Evolutionary conservation across 2,797 vertebrate genomes (phyloP).

Genomic region (Cirrhinus mrigala): DNA sequence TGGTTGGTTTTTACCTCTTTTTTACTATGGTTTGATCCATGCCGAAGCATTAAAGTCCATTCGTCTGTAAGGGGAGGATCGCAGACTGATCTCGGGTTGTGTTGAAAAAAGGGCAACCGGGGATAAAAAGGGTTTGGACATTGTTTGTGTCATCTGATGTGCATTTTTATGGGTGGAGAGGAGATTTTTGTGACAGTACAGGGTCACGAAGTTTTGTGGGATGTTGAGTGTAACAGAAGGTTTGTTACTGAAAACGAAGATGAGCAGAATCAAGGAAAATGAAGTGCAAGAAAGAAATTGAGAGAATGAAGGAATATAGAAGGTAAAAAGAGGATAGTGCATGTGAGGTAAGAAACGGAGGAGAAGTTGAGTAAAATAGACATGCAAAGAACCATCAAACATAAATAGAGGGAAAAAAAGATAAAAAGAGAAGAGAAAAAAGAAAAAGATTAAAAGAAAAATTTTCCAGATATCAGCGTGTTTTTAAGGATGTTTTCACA

Average conservation of each 20-base stretch:
- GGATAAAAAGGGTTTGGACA: not conserved
- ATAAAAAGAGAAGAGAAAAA: slow-evolving; percentile 18
- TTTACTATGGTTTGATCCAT: slow-evolving; percentile 89
- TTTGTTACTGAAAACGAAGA: not conserved
- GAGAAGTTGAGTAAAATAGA: slow-evolving; percentile 46
- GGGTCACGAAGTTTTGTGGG: slow-evolving; percentile 5
- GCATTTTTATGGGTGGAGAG: not conserved
- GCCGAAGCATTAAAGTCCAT: slow-evolving; percentile 90
- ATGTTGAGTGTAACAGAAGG: not conserved
- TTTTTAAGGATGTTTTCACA: slow-evolving; percentile 24
- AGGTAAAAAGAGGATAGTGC: slow-evolving; percentile 45
- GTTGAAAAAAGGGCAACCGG: slow-evolving; percentile 63
- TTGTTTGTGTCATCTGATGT: not conserved
- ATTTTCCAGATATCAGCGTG: not conserved
- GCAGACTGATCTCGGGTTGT: slow-evolving; percentile 80
- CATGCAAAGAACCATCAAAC: not conserved
- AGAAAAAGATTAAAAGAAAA: slow-evolving; percentile 15
- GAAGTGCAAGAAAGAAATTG: slow-evolving; percentile 53
- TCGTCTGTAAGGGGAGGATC: slow-evolving; percentile 83
- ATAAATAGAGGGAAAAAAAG: slow-evolving; percentile 21
- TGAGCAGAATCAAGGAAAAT: not conserved
- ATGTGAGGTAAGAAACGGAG: slow-evolving; percentile 11
- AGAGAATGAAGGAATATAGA: slow-evolving; percentile 48
- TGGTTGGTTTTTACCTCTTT: slow-evolving; percentile 73
- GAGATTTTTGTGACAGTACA: not conserved